Evolutionary conservation across 2,888 invertebrate species (phyloP).

Genomic region (Pseudococcus viburni): DNA sequence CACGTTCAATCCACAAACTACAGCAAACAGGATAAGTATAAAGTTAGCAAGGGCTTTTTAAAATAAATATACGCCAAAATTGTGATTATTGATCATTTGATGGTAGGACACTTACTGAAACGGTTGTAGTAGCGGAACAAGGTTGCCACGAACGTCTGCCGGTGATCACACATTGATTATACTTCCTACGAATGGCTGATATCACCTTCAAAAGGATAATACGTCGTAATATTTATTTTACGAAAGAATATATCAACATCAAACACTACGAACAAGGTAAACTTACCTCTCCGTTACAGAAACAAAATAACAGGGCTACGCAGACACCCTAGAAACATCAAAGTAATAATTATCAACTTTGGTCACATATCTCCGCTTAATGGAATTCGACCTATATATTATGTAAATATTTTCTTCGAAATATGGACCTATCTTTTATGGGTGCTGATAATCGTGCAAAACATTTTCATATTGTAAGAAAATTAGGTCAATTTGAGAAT

Average conservation of each 20-base stretch:
- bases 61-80: background rate
- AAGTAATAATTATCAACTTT: background rate
- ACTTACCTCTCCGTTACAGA: slow-evolving; percentile 94
- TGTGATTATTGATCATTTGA: background rate
- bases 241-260: background rate
- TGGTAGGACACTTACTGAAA: slow-evolving; percentile 69
- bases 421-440: too few species aligned
- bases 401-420: too few species aligned
- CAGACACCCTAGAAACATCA: slow-evolving; percentile 84
- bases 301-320: slow-evolving; percentile 92
- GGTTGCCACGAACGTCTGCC: slow-evolving; percentile 69
- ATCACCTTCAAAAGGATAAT: slow-evolving; percentile 68
- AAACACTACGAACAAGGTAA: background rate
- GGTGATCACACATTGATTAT: slow-evolving; percentile 69
- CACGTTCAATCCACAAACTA: background rate
- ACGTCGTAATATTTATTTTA: background rate
- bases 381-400: background rate
- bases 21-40: background rate
- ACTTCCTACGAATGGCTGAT: slow-evolving; percentile 69
- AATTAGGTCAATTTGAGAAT: background rate
- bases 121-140: slow-evolving; percentile 69
- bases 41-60: background rate
- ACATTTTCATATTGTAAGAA: background rate
- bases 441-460: background rate
- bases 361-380: background rate